phyloP scores from a whole-genome alignment of 2,797 vertebrate genomes.

The Manis crassicaudata region DNA sequence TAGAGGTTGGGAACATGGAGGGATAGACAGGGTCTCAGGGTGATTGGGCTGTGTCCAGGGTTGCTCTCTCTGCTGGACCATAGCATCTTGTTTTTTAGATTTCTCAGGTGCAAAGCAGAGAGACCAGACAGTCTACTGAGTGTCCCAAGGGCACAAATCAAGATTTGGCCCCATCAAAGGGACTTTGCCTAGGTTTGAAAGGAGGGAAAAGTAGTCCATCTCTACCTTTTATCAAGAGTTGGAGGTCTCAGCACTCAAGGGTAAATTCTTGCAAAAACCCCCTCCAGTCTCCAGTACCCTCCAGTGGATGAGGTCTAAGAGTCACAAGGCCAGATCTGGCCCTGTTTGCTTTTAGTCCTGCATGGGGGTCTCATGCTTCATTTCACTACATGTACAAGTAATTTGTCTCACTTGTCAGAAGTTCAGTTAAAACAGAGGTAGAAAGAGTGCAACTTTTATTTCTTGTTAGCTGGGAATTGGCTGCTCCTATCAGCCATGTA shows the following conservation, averaged over 20 bases:
- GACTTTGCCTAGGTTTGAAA: background rate
- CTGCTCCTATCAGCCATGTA: too few species aligned
- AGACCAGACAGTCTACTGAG: background rate
- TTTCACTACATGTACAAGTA: background rate
- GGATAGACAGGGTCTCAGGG: background rate
- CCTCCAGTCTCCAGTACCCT: background rate
- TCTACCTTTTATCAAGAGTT: too few species aligned
- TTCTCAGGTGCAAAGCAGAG: background rate
- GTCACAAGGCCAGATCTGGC: background rate
- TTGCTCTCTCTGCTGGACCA: background rate
- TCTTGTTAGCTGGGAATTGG: rapidly evolving
- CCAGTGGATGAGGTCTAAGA: background rate
- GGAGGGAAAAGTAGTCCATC: too few species aligned
- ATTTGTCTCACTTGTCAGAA: too few species aligned
- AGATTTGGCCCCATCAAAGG: background rate
- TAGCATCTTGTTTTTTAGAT: background rate
- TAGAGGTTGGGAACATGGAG: rapidly evolving
- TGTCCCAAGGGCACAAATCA: rapidly evolving
- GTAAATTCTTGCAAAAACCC: background rate
- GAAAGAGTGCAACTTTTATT: background rate
- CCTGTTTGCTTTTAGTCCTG: too few species aligned
- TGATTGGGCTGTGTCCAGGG: too few species aligned
- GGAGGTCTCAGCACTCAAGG: background rate
- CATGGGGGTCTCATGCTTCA: background rate
- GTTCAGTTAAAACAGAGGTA: background rate